Evolutionary conservation across 2,888 invertebrate genomes (phyloP).

Genomic region (Trypoxylon attenuatum): DNA sequence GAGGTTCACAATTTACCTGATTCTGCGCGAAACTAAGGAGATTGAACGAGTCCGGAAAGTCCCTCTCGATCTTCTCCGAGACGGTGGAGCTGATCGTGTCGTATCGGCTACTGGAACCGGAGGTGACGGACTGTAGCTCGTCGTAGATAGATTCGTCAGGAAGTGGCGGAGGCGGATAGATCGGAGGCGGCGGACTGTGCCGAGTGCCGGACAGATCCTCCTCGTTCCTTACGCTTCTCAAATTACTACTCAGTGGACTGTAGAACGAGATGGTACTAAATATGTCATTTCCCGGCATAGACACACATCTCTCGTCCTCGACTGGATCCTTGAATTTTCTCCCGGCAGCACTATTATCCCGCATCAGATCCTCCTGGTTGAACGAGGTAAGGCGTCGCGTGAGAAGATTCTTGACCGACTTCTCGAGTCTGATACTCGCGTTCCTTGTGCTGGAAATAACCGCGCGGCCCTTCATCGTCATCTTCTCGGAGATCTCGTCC

Average conservation of each 20-base stretch:
- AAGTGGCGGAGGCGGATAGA: conserved; percentile 78
- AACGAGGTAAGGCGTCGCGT: conserved; percentile 62
- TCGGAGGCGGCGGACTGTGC: conserved; percentile 76
- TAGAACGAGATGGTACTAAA: conserved; percentile 82
- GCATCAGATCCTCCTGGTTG: conserved; percentile 55
- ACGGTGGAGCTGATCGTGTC: conserved; percentile 71
- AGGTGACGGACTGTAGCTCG: conserved; percentile 75
- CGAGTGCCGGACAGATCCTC: conserved; percentile 61
- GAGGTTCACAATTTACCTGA: conserved; percentile 42
- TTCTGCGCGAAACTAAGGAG: conserved; percentile 54
- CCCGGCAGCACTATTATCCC: conserved; percentile 34
- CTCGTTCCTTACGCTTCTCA: conserved; percentile 61
- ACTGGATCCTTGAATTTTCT: conserved; percentile 46
- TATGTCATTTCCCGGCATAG: conserved; percentile 77
- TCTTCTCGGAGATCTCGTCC: conserved; percentile 76
- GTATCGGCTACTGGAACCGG: conserved; percentile 67
- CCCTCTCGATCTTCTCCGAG: conserved; percentile 71
- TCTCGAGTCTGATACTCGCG: conserved; percentile 75
- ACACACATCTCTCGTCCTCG: conserved; percentile 76
- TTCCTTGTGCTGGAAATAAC: conserved; percentile 80
- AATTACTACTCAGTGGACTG: conserved; percentile 75
- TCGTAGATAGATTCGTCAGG: conserved; percentile 78
- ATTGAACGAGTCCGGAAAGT: conserved; percentile 72
- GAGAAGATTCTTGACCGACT: conserved; percentile 71
- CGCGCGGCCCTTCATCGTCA: conserved; percentile 76